These are phyloP conservation scores for Ctenosaura bakeri DNA, from an alignment of 2,797 vertebrate species.

Conservation along the genomic window DNA sequence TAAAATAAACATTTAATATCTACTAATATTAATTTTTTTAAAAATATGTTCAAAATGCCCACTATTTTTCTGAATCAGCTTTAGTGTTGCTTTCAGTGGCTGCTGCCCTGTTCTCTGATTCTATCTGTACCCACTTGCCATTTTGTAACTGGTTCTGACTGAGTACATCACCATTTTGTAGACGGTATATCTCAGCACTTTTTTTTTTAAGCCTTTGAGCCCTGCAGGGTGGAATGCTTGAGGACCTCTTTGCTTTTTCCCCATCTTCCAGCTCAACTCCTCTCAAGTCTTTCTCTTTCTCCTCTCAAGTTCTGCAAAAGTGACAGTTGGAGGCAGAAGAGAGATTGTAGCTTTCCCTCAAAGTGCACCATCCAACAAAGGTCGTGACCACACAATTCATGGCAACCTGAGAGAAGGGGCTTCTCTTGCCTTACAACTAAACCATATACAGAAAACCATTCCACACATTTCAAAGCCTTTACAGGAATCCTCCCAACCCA, in stretches of 20 bases:
- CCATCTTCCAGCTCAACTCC: slow-evolving; percentile 55
- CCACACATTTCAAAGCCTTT: background rate
- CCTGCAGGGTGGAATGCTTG: background rate
- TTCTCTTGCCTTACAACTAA: background rate
- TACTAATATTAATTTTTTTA: background rate
- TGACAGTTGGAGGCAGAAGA: too few relatives aligned
- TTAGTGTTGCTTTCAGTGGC: background rate
- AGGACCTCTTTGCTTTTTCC: background rate
- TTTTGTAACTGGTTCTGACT: background rate
- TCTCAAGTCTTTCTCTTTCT: slow-evolving; percentile 34
- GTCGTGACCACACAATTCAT: background rate
- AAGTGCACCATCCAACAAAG: slow-evolving; percentile 18
- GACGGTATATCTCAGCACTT: too few relatives aligned
- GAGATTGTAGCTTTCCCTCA: slow-evolving; percentile 33
- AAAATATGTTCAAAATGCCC: background rate
- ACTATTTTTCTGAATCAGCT: background rate
- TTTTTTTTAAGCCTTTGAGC: background rate
- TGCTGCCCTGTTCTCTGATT: background rate
- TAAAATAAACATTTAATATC: background rate
- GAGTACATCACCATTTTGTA: background rate
- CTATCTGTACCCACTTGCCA: background rate
- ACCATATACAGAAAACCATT: background rate
- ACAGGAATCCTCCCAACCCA: background rate
- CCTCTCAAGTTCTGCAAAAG: background rate
- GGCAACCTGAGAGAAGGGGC: background rate